A percentile compares a stretch with the other conserved stretches of the same genome.
Conservation (phyloP, 1,140 invertebrate species). For the Cepaea nemoralis region DNA sequence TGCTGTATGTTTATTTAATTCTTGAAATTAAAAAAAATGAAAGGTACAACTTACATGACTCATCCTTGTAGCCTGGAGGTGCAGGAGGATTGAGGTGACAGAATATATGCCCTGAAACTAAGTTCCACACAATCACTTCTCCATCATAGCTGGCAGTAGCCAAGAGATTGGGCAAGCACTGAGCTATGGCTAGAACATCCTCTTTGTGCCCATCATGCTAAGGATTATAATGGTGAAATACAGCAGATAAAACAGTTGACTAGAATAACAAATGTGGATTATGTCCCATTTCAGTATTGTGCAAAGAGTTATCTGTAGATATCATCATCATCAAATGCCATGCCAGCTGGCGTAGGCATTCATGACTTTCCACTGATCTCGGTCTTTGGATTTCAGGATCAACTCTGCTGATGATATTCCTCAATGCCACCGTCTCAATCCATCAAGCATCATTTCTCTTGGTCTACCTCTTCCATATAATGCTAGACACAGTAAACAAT, state of each 20-base stretch:
- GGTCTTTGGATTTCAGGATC: no score
- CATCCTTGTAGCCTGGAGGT: constrained; percentile 57
- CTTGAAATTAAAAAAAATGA: background rate
- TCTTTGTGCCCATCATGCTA: constrained; percentile 71
- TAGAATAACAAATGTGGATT: background rate
- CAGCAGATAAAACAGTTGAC: background rate
- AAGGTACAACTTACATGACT: constrained; percentile 57
- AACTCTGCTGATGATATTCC: no score
- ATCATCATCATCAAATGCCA: no score
- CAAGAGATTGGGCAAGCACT: constrained; percentile 69
- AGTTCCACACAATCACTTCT: constrained; percentile 72
- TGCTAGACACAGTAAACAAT: no score
- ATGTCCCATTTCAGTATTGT: no score
- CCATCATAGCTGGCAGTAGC: constrained; percentile 72
- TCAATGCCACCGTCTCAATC: no score
- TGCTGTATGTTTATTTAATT: no score
- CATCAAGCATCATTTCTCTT: no score
- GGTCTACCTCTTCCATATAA: no score
- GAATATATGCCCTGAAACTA: constrained; percentile 73
- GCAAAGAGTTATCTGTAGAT: no score
- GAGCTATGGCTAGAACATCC: constrained; percentile 69
- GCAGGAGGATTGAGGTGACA: constrained; percentile 63
- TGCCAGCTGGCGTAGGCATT: no score
- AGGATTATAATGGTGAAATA: constrained; percentile 17
- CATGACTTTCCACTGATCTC: no score